Conservation (phyloP, 2,797 vertebrate genomes). For the Pseudochaenichthys georgianus region DNA sequence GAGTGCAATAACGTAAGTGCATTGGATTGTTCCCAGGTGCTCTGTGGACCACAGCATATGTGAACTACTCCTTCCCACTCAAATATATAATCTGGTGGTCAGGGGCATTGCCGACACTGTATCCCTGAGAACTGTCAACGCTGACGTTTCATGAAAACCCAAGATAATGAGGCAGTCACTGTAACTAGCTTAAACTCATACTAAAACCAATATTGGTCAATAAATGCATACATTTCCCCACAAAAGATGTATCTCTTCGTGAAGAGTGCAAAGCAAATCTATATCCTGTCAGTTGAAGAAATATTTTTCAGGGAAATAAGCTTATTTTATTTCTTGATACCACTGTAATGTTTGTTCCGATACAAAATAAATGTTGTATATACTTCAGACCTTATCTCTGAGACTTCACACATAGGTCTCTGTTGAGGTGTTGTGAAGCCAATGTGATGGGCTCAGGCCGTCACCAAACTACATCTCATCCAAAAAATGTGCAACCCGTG, state of each 20-base stretch:
- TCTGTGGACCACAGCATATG: conserved; percentile 16
- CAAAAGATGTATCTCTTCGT: too few relatives aligned
- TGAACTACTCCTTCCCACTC: conserved; percentile 12
- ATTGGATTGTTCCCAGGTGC: conserved; percentile 31
- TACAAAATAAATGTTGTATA: too few relatives aligned
- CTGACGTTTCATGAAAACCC: not conserved
- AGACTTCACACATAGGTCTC: too few relatives aligned
- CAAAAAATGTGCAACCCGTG: too few relatives aligned
- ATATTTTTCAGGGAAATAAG: too few relatives aligned
- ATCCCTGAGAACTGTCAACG: not conserved
- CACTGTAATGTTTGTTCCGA: not conserved
- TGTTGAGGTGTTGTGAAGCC: too few relatives aligned
- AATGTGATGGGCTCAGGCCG: too few relatives aligned
- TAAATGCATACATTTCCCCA: not conserved
- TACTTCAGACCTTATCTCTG: too few relatives aligned
- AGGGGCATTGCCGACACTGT: conserved; percentile 23
- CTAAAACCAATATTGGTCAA: not conserved
- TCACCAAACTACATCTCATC: too few relatives aligned
- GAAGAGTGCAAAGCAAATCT: too few relatives aligned
- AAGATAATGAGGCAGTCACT: not conserved
- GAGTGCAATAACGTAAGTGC: conserved; percentile 38
- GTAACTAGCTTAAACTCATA: not conserved
- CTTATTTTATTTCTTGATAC: too few relatives aligned
- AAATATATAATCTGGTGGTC: conserved; percentile 26
- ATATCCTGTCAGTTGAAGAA: too few relatives aligned